Evolutionary conservation across 2,797 vertebrate genomes (phyloP).

Genomic region (Sebastes steindachneri): DNA sequence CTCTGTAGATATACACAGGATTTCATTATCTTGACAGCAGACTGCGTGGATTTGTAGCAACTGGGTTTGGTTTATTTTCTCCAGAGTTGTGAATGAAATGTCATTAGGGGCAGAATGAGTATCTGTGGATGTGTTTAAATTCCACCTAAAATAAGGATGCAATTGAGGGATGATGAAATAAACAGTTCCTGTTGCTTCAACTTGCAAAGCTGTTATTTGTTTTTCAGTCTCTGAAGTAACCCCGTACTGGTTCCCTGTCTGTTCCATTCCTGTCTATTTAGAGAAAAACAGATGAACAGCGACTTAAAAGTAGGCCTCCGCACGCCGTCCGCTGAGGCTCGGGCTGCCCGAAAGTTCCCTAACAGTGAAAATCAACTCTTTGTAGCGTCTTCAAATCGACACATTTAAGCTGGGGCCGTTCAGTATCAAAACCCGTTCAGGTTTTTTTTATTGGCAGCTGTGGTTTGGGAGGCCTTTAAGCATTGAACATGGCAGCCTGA

Average conservation of each 20-base stretch:
- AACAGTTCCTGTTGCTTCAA: conserved; percentile 1
- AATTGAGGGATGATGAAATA: conserved; percentile 22
- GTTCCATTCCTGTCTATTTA: neutral
- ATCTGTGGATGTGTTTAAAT: conserved; percentile 20
- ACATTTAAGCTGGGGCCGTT: conserved; percentile 22
- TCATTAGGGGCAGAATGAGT: conserved; percentile 11
- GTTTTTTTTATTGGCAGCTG: conserved; percentile 58
- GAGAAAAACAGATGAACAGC: neutral
- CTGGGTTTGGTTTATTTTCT: conserved; percentile 18
- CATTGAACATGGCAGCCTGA: conserved; percentile 64
- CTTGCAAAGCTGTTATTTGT: conserved; percentile 11
- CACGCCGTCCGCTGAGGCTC: neutral
- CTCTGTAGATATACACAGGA: conserved; percentile 61
- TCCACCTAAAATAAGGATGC: conserved; percentile 10
- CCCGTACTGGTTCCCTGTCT: neutral
- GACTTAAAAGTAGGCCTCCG: neutral
- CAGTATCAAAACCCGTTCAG: conserved; percentile 44
- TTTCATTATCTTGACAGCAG: conserved; percentile 53
- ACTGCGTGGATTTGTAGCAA: conserved; percentile 34
- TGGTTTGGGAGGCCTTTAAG: conserved; percentile 55
- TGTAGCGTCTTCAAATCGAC: conserved; percentile 26
- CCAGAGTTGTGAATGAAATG: conserved; percentile 12
- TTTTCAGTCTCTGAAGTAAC: neutral
- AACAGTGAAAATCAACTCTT: conserved; percentile 9
- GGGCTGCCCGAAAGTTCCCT: neutral